Percentiles rank a stretch among this genome's conserved stretches.
These are phyloP conservation scores for Limnephilus rhombicus DNA, from an alignment of 2,888 invertebrate genomes.

Conservation along the genomic window DNA sequence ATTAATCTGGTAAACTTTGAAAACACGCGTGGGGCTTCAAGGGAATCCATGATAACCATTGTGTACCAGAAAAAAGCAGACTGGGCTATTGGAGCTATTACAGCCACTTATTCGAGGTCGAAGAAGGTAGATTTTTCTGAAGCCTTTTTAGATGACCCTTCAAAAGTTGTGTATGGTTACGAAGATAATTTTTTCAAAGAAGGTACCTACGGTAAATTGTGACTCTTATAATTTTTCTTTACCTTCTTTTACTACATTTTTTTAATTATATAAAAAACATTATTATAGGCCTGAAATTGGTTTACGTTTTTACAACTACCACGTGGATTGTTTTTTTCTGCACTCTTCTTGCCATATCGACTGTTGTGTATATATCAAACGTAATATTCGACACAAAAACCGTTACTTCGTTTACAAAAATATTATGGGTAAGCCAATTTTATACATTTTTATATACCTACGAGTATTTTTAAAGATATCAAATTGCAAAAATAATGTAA, in stretches of 20 bases:
- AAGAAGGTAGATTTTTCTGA: background rate
- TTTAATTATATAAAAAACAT: background rate
- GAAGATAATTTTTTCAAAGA: background rate
- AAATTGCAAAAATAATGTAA: background rate
- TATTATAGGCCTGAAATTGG: background rate
- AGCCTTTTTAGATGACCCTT: background rate
- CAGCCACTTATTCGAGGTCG: background rate
- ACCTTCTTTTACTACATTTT: background rate
- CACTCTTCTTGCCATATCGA: background rate
- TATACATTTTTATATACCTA: too few relatives aligned
- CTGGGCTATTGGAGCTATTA: conserved; percentile 5
- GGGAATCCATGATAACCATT: background rate
- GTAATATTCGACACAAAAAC: background rate
- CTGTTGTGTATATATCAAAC: background rate
- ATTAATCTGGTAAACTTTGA: background rate
- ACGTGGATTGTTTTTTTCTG: background rate
- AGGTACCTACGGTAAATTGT: background rate
- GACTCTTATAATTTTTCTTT: background rate
- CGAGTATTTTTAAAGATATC: too few relatives aligned
- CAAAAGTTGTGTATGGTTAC: background rate
- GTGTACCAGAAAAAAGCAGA: background rate
- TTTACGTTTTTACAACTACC: background rate
- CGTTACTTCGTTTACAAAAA: background rate
- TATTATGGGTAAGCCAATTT: conserved; percentile 13
- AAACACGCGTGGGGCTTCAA: background rate